phyloP scores from a whole-genome alignment of 2,888 invertebrate species.

The Acleris emargana region DNA sequence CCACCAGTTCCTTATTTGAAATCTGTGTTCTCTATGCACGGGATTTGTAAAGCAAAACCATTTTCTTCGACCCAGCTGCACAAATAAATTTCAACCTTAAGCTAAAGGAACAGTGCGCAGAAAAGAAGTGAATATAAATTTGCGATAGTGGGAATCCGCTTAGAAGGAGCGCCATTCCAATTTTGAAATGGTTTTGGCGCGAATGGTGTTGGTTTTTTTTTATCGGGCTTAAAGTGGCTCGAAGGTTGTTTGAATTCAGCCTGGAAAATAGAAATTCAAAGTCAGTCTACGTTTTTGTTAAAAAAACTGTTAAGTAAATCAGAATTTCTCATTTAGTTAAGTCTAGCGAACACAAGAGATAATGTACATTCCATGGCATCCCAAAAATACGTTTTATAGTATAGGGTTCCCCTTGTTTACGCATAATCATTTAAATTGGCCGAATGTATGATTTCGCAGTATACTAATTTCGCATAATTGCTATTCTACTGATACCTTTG shows the following conservation, averaged over 20 bases:
- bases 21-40: constrained; percentile 70
- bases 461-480: too few species aligned
- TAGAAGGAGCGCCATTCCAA: constrained; percentile 66
- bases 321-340: too few species aligned
- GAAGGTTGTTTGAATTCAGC: constrained; percentile 45
- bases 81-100: constrained; percentile 44
- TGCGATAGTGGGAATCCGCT: constrained; percentile 41
- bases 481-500: too few species aligned
- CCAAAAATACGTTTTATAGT: too few species aligned
- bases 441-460: too few species aligned
- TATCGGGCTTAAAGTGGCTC: constrained; percentile 38
- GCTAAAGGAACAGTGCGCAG: constrained; percentile 32
- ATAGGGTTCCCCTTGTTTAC: too few species aligned
- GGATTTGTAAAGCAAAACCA: constrained; percentile 50
- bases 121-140: constrained; percentile 39
- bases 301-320: background rate
- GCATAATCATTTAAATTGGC: too few species aligned
- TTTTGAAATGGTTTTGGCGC: constrained; percentile 72
- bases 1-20: constrained; percentile 66
- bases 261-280: constrained; percentile 40
- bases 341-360: too few species aligned
- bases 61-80: background rate
- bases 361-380: too few species aligned
- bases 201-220: constrained; percentile 55
- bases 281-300: constrained; percentile 2